Percentiles rank a stretch among this genome's conserved stretches.
Evolutionary conservation across 1,140 invertebrate species (phyloP).

Genomic region (Aleiodes sp.): DNA sequence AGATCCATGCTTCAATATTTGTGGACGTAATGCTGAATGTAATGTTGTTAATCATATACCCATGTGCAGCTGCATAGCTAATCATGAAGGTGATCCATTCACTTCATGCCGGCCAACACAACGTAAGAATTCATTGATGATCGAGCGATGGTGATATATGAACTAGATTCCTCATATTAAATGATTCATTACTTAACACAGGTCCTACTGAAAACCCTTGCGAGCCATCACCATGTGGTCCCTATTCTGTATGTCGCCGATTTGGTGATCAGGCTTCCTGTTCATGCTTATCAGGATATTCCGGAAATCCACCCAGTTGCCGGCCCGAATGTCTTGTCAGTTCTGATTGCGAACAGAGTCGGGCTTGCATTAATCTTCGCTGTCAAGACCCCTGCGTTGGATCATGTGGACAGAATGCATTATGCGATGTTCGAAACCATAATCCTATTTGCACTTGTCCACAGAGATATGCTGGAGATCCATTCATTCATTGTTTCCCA

Average conservation of each 20-base stretch:
- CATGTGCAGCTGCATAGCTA: conserved; percentile 76
- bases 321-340: conserved; percentile 80
- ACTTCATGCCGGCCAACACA: conserved; percentile 58
- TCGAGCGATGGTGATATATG: neutral
- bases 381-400: conserved; percentile 84
- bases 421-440: conserved; percentile 70
- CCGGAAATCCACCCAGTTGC: conserved; percentile 78
- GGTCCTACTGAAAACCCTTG: conserved; percentile 66
- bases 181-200: conserved; percentile 59
- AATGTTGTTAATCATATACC: conserved; percentile 72
- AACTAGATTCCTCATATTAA: neutral
- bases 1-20: conserved; percentile 78
- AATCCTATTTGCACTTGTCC: conserved; percentile 75
- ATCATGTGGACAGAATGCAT: conserved; percentile 74
- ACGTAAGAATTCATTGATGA: conserved; percentile 45
- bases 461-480: conserved; percentile 71
- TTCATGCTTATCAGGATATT: conserved; percentile 73
- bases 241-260: conserved; percentile 78
- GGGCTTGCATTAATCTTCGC: conserved; percentile 78
- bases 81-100: conserved; percentile 80
- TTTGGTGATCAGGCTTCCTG: conserved; percentile 72
- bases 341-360: conserved; percentile 79
- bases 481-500: conserved; percentile 72
- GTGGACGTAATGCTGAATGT: conserved; percentile 76
- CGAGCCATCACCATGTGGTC: conserved; percentile 75